Percentiles rank a stretch among this genome's conserved stretches.
These are phyloP conservation scores for Mesembrinibis cayennensis DNA, from an alignment of 2,113 vertebrate species.

Conservation along the genomic window DNA sequence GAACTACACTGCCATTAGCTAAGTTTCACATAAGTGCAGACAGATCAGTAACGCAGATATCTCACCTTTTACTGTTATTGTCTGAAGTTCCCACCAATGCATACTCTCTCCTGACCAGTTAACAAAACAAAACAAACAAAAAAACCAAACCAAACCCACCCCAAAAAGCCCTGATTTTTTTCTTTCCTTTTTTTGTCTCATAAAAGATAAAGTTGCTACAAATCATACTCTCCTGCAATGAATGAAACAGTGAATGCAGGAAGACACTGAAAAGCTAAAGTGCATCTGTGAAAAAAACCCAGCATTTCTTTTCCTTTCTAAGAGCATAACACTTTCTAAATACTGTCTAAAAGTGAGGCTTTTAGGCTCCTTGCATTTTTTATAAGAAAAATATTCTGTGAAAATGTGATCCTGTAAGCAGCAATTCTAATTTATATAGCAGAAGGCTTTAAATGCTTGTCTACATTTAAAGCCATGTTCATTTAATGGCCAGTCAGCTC, in stretches of 20 bases:
- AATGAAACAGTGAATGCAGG: not conserved
- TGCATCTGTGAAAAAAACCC: not conserved
- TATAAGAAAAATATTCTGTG: not conserved
- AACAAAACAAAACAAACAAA: not conserved
- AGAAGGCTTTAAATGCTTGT: not conserved
- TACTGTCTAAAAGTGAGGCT: not conserved
- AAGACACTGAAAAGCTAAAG: not conserved
- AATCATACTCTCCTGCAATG: not conserved
- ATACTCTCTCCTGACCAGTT: not conserved
- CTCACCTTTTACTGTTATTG: not conserved
- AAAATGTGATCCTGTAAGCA: not conserved
- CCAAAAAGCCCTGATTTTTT: not conserved
- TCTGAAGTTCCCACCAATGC: not conserved
- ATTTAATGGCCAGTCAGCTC: not conserved
- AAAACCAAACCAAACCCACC: too few species aligned
- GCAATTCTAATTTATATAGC: not conserved
- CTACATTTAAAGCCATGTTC: not conserved
- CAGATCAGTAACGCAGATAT: not conserved
- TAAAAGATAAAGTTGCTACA: not conserved
- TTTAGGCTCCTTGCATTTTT: not conserved
- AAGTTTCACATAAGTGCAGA: not conserved
- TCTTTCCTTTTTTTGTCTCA: not conserved
- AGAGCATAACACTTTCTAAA: not conserved
- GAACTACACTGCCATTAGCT: not conserved
- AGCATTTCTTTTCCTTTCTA: not conserved